A percentile compares a stretch with the other conserved stretches of the same genome.
Evolutionary conservation across 2,113 vertebrate genomes (phyloP).

Genomic region (Chunga burmeisteri): DNA sequence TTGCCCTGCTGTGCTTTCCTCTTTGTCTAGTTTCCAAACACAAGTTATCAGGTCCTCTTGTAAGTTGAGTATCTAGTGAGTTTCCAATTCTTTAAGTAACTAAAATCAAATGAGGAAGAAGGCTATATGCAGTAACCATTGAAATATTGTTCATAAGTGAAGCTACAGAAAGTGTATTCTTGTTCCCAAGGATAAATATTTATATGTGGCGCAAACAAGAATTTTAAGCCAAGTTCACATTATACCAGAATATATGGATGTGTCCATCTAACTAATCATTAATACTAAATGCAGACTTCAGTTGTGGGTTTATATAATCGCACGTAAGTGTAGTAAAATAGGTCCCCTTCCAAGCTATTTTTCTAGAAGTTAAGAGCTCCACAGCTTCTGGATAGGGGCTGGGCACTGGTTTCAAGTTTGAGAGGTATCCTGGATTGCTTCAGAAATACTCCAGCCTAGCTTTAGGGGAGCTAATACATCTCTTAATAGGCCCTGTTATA

Average conservation of each 20-base stretch:
- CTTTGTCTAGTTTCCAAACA: background rate
- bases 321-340: background rate
- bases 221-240: background rate
- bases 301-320: background rate
- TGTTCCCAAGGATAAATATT: background rate
- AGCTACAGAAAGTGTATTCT: background rate
- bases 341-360: background rate
- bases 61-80: background rate
- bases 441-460: background rate
- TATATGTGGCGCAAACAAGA: background rate
- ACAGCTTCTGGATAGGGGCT: background rate
- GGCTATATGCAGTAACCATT: background rate
- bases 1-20: background rate
- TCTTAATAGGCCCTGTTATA: background rate
- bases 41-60: background rate
- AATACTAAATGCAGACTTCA: background rate
- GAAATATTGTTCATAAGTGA: background rate
- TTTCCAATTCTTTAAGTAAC: background rate
- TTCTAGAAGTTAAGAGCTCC: background rate
- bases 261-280: background rate
- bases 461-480: background rate
- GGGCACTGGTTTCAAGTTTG: background rate
- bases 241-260: background rate
- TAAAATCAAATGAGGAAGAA: background rate
- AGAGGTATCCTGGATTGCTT: background rate